Conservation (phyloP, 2,888 invertebrate species). For the Trissolcus brochymenae region DNA sequence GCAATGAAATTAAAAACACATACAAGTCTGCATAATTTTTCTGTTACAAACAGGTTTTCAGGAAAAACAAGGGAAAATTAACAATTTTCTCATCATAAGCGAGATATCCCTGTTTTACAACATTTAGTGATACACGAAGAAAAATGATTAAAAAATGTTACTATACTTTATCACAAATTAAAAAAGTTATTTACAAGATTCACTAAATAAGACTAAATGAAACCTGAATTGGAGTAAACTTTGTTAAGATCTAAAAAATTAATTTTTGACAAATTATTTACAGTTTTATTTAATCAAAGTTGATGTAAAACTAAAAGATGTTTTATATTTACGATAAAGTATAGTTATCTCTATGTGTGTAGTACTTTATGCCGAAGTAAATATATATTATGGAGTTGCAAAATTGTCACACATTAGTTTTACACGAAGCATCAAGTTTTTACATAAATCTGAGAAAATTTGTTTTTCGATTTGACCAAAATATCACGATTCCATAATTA, state of each 20-base stretch:
- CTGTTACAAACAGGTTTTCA: no score
- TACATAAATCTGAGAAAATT: no score
- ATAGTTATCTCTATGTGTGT: conserved; percentile 8
- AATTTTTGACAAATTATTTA: conserved; percentile 10
- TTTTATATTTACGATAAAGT: conserved; percentile 9
- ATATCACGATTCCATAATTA: no score
- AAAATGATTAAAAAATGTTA: conserved; percentile 12
- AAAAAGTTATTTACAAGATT: conserved; percentile 17
- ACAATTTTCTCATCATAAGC: no score
- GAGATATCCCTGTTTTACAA: conserved; percentile 22
- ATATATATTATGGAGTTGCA: background rate
- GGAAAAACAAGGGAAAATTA: no score
- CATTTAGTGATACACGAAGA: conserved; percentile 29
- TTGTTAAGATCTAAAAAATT: background rate
- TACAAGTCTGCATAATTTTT: no score
- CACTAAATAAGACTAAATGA: conserved; percentile 9
- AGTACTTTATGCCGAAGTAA: conserved; percentile 6
- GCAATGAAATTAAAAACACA: no score
- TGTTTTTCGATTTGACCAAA: no score
- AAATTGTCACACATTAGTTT: background rate
- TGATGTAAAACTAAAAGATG: no score
- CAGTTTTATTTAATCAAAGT: background rate
- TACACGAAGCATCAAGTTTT: no score
- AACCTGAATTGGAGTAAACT: conserved; percentile 4
- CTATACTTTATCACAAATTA: conserved; percentile 30